phyloP scores from a whole-genome alignment of 2,113 vertebrate genomes.

The Kryptolebias marmoratus region DNA sequence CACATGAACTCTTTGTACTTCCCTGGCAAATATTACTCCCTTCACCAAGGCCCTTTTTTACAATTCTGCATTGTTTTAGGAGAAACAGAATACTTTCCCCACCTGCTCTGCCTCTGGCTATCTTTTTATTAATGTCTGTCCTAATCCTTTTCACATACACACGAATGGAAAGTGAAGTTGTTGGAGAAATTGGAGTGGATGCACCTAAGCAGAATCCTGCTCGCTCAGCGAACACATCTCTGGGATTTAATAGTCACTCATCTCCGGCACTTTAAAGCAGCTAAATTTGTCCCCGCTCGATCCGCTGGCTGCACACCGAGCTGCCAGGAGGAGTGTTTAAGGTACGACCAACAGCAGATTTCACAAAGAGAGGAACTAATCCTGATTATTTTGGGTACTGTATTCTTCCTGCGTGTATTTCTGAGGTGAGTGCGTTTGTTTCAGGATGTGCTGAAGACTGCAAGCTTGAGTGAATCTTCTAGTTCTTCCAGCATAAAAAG shows the following conservation, averaged over 20 bases:
- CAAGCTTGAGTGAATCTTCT: constrained; percentile 7
- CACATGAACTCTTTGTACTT: constrained; percentile 1
- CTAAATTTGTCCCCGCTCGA: constrained; percentile 53
- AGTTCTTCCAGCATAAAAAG: constrained; percentile 7
- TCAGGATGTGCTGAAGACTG: neutral
- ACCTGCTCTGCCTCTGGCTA: constrained; percentile 5
- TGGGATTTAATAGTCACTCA: constrained; percentile 59
- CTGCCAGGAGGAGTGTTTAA: constrained; percentile 38
- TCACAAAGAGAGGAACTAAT: constrained; percentile 27
- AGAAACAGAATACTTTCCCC: constrained; percentile 41
- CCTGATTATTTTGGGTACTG: constrained; percentile 22
- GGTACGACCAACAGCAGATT: constrained; percentile 41
- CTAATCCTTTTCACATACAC: constrained; percentile 4
- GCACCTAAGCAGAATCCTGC: constrained; percentile 45
- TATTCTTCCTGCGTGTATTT: constrained; percentile 12
- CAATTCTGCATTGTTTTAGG: constrained; percentile 35
- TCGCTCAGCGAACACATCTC: constrained; percentile 48
- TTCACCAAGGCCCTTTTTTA: neutral
- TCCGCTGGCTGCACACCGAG: constrained; percentile 33
- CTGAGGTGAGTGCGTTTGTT: constrained; percentile 4
- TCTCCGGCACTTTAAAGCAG: constrained; percentile 52
- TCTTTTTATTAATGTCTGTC: constrained; percentile 29
- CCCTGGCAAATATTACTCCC: neutral
- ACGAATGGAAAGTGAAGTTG: constrained; percentile 25
- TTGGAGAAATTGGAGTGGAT: constrained; percentile 43